Conservation (phyloP, 2,888 invertebrate species). For the Hetaerina titia region DNA sequence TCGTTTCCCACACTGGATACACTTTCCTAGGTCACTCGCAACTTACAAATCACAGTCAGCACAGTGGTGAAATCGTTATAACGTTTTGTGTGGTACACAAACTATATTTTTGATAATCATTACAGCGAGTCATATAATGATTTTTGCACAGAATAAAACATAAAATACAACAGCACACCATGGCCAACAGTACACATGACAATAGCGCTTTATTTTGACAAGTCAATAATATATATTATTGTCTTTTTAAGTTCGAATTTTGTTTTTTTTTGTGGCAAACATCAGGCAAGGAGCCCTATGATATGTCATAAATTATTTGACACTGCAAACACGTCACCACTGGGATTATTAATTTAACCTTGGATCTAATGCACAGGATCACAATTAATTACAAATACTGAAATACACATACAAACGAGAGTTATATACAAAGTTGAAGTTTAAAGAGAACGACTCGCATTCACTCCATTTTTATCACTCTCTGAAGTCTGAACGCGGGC, state of each 20-base stretch:
- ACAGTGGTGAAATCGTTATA: conserved; percentile 54
- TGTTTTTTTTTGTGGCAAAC: neutral
- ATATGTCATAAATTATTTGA: conserved; percentile 3
- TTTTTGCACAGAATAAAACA: neutral
- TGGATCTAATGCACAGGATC: conserved; percentile 32
- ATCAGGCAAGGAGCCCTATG: neutral
- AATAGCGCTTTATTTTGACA: neutral
- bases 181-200: neutral
- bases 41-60: conserved; percentile 52
- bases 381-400: conserved; percentile 65
- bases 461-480: conserved; percentile 7
- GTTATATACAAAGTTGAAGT: conserved; percentile 9
- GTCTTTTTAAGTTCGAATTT: neutral
- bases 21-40: conserved; percentile 37
- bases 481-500: neutral
- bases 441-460: conserved; percentile 29
- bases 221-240: neutral
- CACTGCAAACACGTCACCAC: conserved; percentile 46
- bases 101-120: neutral
- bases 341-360: conserved; percentile 60
- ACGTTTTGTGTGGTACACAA: conserved; percentile 34
- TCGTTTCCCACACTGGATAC: conserved; percentile 27
- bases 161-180: neutral
- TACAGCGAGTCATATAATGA: neutral
- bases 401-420: neutral